Evolutionary conservation across 92 coral and sea anemone species (phyloP).

Genomic region (Palythoa grandis): DNA sequence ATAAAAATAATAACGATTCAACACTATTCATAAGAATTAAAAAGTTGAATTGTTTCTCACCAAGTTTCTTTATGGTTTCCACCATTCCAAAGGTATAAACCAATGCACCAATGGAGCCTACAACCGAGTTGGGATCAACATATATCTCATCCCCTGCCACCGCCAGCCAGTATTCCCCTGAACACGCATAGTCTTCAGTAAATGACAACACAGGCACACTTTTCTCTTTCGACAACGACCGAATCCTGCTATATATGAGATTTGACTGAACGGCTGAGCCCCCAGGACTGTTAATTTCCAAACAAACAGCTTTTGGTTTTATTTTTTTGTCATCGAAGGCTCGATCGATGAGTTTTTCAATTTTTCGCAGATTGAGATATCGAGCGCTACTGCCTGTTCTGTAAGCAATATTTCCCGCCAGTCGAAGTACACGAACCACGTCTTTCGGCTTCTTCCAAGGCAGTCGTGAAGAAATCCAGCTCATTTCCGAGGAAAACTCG

Average conservation of each 20-base stretch:
- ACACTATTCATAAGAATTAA: too few relatives aligned
- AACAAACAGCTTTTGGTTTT: constrained; percentile 83
- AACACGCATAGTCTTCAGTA: constrained; percentile 78
- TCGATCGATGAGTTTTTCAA: constrained; percentile 70
- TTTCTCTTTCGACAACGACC: constrained; percentile 62
- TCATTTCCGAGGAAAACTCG: constrained; percentile 19
- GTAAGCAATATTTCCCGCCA: constrained; percentile 65
- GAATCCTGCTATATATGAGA: constrained; percentile 77
- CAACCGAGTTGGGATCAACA: constrained; percentile 71
- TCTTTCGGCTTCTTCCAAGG: constrained; percentile 69
- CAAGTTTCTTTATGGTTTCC: constrained; percentile 81
- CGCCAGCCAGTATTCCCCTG: constrained; percentile 92
- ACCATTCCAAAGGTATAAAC: constrained; percentile 64
- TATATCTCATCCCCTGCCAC: constrained; percentile 88
- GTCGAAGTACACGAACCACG: constrained; percentile 83
- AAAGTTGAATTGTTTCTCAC: constrained; percentile 39
- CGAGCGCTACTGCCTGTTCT: constrained; percentile 21
- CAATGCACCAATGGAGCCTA: constrained; percentile 88
- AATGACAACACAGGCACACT: constrained; percentile 79
- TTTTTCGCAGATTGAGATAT: constrained; percentile 56
- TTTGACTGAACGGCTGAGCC: constrained; percentile 83
- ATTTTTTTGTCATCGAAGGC: constrained; percentile 77
- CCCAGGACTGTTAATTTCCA: constrained; percentile 81
- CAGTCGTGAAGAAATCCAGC: constrained; percentile 52
- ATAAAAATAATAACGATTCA: too few relatives aligned